phyloP scores from a whole-genome alignment of 1,140 invertebrate species.

The Leptinotarsa texana region DNA sequence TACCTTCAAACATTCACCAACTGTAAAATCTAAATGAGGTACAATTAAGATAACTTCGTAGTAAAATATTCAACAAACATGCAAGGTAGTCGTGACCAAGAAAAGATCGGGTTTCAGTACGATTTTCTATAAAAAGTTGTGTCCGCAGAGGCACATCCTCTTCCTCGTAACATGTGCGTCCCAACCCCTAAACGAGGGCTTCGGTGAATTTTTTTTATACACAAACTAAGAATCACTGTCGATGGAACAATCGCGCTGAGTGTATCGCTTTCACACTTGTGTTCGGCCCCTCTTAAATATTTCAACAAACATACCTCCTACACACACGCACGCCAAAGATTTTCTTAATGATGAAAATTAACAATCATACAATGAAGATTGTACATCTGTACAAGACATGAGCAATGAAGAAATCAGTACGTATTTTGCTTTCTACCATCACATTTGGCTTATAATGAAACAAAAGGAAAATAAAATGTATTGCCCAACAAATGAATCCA shows the following conservation, averaged over 20 bases:
- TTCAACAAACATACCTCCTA: conserved; percentile 17
- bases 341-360: not conserved
- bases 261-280: conserved; percentile 22
- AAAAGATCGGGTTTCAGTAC: conserved; percentile 25
- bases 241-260: conserved; percentile 18
- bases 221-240: not conserved
- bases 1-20: not conserved
- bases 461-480: too few species aligned
- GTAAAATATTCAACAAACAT: conserved; percentile 21
- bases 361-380: too few species aligned
- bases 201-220: conserved; percentile 18
- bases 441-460: too few species aligned
- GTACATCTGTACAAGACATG: too few species aligned
- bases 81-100: conserved; percentile 13
- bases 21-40: conserved; percentile 8
- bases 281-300: conserved; percentile 16
- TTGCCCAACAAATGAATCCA: too few species aligned
- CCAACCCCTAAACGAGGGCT: conserved; percentile 17
- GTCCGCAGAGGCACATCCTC: conserved; percentile 31
- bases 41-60: conserved; percentile 29
- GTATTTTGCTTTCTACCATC: too few species aligned
- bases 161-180: conserved; percentile 29
- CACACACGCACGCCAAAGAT: conserved; percentile 8
- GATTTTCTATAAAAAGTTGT: conserved; percentile 27
- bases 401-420: too few species aligned